Evolutionary conservation across 2,797 vertebrate species (phyloP), one percentile per base, ranked within the genome.

Genomic region (Enteromius argenteus): DNA sequence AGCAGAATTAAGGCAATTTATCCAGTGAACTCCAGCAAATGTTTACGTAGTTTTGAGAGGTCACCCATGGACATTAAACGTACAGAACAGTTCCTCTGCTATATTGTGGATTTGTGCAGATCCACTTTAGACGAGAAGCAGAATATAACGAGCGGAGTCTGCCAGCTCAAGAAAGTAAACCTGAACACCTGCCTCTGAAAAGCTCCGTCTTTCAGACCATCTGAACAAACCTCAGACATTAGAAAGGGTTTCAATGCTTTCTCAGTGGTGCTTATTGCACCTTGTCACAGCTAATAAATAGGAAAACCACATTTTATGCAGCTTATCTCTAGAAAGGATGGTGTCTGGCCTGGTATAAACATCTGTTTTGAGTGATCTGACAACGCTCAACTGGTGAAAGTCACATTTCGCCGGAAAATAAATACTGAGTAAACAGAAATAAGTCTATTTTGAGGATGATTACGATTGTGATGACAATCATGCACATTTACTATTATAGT

Each of bases 11-110:
- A 66, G 13, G 10, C 1, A 32, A 71, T 86, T 77, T 78, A 77
- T 67, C 42, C 60, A 69, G 80, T 58, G 72, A 74, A 68, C 56
- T 51, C 49, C 46, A 78, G 87, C 60, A 66, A 44, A 76, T 67
- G 62, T 68, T 76, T 66, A 7, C 56, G 17, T 10, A 4, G 0
- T 68, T 69, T 77, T 0, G 3, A 44, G 37, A 77, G 51, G 64
- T 58, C 80, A 64, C 21, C 4, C 13, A 37, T 15, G 21, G 42
- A 14, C 4, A 67, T 23, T 44, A 27, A 14, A 27, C 23, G n/a
- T 30, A 32, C 21, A 67, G 46, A 23, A 23, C 60, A 46, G 11
- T 30, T 66, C 78, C 51, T 67, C 30, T 35, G 30, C 19, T 13
- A 5, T 68, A 68, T 53, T 32, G 78, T 35, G 75, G 39, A 42